A percentile compares a stretch with the other conserved stretches of the same genome.
Conservation (phyloP, 2,113 vertebrate species). For the Oenanthe melanoleuca region DNA sequence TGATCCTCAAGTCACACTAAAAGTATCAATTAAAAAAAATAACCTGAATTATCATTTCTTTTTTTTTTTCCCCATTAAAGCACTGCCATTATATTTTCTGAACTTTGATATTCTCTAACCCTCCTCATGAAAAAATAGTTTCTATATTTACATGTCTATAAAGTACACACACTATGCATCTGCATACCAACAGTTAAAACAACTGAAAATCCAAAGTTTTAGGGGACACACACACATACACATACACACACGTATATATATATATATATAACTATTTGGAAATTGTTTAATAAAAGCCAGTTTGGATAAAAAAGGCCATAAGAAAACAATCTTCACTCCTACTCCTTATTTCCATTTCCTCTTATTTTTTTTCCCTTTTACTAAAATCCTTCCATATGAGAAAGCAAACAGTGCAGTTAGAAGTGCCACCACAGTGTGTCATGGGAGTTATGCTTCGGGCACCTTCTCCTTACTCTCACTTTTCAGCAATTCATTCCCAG, state of each 20-base stretch:
- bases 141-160: background rate
- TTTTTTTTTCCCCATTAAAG: background rate
- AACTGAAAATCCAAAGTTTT: background rate
- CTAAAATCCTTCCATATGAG: background rate
- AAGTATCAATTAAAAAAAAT: background rate
- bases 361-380: accelerated
- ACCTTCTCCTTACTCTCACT: constrained; percentile 15
- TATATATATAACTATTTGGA: background rate
- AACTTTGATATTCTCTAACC: background rate
- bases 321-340: background rate
- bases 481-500: background rate
- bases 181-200: background rate
- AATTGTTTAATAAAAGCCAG: background rate
- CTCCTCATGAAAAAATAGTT: background rate
- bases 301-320: background rate
- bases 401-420: constrained; percentile 49
- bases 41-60: background rate
- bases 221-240: background rate
- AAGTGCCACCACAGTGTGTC: constrained; percentile 63
- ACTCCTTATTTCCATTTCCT: background rate
- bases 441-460: constrained; percentile 52
- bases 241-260: accelerated
- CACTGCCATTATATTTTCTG: background rate
- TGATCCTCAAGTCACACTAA: background rate
- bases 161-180: background rate